A percentile compares a stretch with the other conserved stretches of the same genome.
Evolutionary conservation across 2,888 invertebrate species (phyloP).

Genomic region (Phalera bucephala): DNA sequence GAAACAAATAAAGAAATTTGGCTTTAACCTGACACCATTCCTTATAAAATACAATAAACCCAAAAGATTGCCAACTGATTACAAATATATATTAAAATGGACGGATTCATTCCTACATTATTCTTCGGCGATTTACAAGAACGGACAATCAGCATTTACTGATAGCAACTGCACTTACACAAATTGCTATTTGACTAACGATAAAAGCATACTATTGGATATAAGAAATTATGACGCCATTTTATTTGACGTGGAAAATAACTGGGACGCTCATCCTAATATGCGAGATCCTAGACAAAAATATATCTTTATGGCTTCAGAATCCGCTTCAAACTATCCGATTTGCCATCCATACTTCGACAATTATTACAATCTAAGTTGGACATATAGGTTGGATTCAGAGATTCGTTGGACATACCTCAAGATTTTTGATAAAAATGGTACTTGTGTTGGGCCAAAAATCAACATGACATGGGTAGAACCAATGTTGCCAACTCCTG

Average conservation of each 20-base stretch:
- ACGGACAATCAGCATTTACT: constrained; percentile 52
- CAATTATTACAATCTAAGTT: constrained; percentile 59
- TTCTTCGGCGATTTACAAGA: constrained; percentile 22
- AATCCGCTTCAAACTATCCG: constrained; percentile 51
- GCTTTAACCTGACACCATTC: constrained; percentile 28
- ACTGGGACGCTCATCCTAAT: constrained; percentile 48
- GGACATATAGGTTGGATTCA: constrained; percentile 64
- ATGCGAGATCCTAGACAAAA: constrained; percentile 62
- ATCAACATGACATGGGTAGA: constrained; percentile 52
- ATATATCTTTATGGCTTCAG: constrained; percentile 71
- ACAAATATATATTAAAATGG: constrained; percentile 60
- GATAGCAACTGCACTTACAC: constrained; percentile 53
- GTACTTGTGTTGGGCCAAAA: constrained; percentile 58
- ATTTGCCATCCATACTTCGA: constrained; percentile 48
- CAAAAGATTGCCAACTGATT: constrained; percentile 49
- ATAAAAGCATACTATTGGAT: constrained; percentile 50
- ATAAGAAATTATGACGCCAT: constrained; percentile 71
- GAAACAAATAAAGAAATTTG: constrained; percentile 33
- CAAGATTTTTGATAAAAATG: constrained; percentile 41
- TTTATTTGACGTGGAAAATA: constrained; percentile 74
- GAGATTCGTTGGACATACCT: constrained; percentile 54
- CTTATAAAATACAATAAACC: constrained; percentile 33
- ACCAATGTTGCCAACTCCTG: constrained; percentile 40
- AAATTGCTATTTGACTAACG: constrained; percentile 70
- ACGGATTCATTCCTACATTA: constrained; percentile 42